Percentiles rank a stretch among this genome's conserved stretches.
phyloP scores from a whole-genome alignment of 2,888 invertebrate genomes.

The Rhorus exstirpatorius region DNA sequence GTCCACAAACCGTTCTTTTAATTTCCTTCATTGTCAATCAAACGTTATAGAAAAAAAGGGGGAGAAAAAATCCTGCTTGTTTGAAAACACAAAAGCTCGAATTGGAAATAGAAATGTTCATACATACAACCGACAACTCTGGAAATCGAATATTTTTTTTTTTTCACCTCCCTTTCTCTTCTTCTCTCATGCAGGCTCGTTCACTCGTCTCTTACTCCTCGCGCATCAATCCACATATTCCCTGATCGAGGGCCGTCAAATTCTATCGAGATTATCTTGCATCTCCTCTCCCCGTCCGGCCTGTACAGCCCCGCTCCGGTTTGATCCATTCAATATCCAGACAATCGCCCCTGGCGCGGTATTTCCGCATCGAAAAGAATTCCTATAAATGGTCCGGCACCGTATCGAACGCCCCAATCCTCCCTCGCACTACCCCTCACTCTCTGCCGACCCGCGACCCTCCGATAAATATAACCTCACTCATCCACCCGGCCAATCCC shows the following conservation, averaged over 20 bases:
- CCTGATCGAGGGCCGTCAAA: constrained; percentile 51
- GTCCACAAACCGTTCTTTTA: neutral
- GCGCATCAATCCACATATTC: constrained; percentile 6
- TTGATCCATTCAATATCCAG: constrained; percentile 74
- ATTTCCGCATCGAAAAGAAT: constrained; percentile 72
- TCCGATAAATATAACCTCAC: constrained; percentile 6
- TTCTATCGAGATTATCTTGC: constrained; percentile 69
- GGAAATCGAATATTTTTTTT: constrained; percentile 53
- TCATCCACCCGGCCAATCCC: neutral
- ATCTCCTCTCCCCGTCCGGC: constrained; percentile 39
- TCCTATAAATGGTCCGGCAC: constrained; percentile 72
- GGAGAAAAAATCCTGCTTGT: neutral
- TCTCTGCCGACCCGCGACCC: neutral
- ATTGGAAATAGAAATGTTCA: constrained; percentile 24
- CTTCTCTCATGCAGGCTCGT: neutral
- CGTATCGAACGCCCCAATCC: constrained; percentile 59
- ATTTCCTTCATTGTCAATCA: constrained; percentile 26
- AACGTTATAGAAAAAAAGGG: constrained; percentile 17
- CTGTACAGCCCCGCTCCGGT: constrained; percentile 35
- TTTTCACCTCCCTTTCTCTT: constrained; percentile 4
- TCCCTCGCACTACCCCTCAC: neutral
- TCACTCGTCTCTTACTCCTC: neutral
- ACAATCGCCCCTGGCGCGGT: constrained; percentile 71
- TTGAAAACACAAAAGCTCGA: constrained; percentile 15
- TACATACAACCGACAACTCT: constrained; percentile 8